Evolutionary conservation across 2,113 vertebrate genomes (phyloP), one percentile per base, ranked within the genome.

Genomic region (Triplophysa tibetana): DNA sequence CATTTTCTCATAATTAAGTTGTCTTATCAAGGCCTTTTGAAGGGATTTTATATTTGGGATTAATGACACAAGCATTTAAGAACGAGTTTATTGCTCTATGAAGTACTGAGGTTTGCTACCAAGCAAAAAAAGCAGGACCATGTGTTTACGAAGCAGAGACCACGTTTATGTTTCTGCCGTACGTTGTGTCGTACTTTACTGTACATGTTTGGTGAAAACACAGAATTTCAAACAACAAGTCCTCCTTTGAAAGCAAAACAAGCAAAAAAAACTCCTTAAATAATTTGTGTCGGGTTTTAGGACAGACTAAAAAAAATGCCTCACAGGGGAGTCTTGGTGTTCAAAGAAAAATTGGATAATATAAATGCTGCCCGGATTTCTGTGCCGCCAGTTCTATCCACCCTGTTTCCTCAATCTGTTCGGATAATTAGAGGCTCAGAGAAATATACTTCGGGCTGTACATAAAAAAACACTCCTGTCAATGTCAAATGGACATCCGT

Each of bases 261-360:
- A 10, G 7, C 19, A n/a, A 16, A 21, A 65, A 62, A 65, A 65
- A 11, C 29, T 19, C 24, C 52, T 29, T 70, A 70, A 70, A 70
- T 70, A 70, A 52, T 70, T 70, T 70, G 16, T 6, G 3, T 52
- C 29, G 2, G 16, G 24, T 70, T 52, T 70, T 70, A 70, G 43
- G 67, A 52, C 67, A 52, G 48, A 70, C 48, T 52, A 29, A 17
- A 24, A 52, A 26, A 70, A 52, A 38, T 41, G 54, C 33, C 33
- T 73, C 29, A 29, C 52, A 58, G 17, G 11, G 29, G 54, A 41
- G 70, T 41, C 38, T 26, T 33, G 17, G 24, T 14, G 43, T 68
- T 45, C 14, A 29, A 8, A 1, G 8, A 56, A 56, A 38, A 56
- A 8, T 1, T 2, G 6, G 60, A 29, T 13, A 73, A 73, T 60